These are phyloP conservation scores for Autographa gamma DNA, from an alignment of 2,888 invertebrate genomes.

Conservation along the genomic window DNA sequence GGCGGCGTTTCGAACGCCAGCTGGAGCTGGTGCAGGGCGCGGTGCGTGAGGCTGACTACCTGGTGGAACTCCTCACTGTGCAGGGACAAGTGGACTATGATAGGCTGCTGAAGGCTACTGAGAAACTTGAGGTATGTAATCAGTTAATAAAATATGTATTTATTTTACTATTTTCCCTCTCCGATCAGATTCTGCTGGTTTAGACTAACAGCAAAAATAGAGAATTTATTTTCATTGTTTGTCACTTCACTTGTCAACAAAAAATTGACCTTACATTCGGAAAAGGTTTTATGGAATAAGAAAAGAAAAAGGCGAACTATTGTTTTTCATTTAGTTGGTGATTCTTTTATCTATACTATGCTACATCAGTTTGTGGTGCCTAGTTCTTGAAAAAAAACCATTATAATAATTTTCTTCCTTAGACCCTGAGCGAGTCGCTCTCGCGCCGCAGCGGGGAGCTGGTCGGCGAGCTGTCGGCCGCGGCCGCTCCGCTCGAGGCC, in stretches of 20 bases:
- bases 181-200: too few relatives aligned
- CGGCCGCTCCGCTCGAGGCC: conserved; percentile 92
- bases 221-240: too few relatives aligned
- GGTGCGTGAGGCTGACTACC: conserved; percentile 95
- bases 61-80: conserved; percentile 95
- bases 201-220: too few relatives aligned
- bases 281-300: too few relatives aligned
- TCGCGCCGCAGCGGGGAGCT: conserved; percentile 93
- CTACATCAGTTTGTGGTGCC: too few relatives aligned
- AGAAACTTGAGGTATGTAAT: conserved; percentile 93
- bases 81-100: conserved; percentile 96
- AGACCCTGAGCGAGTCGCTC: conserved; percentile 94
- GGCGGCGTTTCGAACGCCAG: conserved; percentile 94
- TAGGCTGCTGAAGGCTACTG: conserved; percentile 94
- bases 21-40: conserved; percentile 94
- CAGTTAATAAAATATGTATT: not conserved
- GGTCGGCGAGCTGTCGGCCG: conserved; percentile 91
- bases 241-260: too few relatives aligned
- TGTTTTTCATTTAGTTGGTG: too few relatives aligned
- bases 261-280: too few relatives aligned
- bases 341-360: too few relatives aligned
- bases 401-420: conserved; percentile 25
- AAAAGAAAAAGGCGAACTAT: too few relatives aligned
- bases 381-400: too few relatives aligned
- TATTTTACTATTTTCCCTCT: too few relatives aligned